phyloP scores from a whole-genome alignment of 2,113 vertebrate genomes.

The Tauraco erythrolophus region DNA sequence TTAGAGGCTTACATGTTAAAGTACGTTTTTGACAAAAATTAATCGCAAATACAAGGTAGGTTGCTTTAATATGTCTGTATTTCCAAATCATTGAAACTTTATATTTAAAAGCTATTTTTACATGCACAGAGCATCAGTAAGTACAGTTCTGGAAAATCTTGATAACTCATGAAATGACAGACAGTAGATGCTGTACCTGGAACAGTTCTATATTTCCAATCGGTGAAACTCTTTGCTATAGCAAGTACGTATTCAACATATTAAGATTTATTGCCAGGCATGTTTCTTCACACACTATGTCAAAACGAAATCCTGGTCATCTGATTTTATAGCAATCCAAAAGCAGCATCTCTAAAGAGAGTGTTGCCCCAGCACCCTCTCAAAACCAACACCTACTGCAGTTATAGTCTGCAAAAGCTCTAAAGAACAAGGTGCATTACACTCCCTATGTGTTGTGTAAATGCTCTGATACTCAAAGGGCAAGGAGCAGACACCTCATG shows the following conservation, averaged over 20 bases:
- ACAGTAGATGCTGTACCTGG: background rate
- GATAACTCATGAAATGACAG: background rate
- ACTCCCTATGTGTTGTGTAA: background rate
- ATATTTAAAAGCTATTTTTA: background rate
- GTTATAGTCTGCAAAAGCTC: background rate
- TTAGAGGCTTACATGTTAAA: background rate
- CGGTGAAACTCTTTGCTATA: background rate
- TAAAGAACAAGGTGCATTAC: background rate
- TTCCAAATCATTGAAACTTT: background rate
- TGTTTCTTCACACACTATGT: background rate
- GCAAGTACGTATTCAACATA: background rate
- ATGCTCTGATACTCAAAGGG: background rate
- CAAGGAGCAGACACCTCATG: background rate
- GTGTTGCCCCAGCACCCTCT: fast-evolving
- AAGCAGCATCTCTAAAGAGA: background rate
- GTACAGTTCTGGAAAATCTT: background rate
- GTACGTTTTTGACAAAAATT: background rate
- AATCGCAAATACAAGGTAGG: background rate
- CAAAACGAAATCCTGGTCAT: background rate
- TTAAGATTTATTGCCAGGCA: background rate
- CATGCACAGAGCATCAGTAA: background rate
- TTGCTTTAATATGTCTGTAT: background rate
- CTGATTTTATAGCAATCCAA: background rate
- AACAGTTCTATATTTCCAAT: background rate
- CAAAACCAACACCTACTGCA: background rate